These are phyloP conservation scores for Colinus virginianus DNA, from an alignment of 2,113 vertebrate species.

Conservation along the genomic window DNA sequence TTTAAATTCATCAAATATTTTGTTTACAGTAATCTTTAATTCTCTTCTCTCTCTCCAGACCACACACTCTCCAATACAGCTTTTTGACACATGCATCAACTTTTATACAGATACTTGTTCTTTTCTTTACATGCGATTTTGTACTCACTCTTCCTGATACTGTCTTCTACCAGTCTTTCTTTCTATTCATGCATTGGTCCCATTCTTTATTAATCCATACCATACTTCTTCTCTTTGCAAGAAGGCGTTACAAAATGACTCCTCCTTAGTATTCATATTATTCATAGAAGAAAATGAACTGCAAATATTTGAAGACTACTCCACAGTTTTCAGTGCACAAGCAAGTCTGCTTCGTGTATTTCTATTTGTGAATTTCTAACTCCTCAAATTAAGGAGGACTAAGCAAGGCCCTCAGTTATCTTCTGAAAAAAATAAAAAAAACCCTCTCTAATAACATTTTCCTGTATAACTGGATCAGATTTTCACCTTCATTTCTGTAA, in stretches of 20 bases:
- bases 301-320: neutral
- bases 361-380: neutral
- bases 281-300: neutral
- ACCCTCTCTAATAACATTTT: neutral
- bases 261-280: neutral
- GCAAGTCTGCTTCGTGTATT: neutral
- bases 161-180: neutral
- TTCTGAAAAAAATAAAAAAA: too few relatives aligned
- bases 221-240: neutral
- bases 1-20: constrained; percentile 13
- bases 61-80: neutral
- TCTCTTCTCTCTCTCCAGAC: neutral
- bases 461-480: neutral
- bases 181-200: neutral
- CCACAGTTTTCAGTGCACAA: neutral
- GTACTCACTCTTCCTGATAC: neutral
- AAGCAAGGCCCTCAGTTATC: neutral
- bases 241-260: neutral
- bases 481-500: neutral
- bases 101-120: accelerated
- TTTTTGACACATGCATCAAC: neutral
- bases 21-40: neutral
- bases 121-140: neutral
- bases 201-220: neutral
- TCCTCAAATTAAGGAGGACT: neutral